Evolutionary conservation across 2,797 vertebrate species (phyloP).

Genomic region (Okamejei kenojei): DNA sequence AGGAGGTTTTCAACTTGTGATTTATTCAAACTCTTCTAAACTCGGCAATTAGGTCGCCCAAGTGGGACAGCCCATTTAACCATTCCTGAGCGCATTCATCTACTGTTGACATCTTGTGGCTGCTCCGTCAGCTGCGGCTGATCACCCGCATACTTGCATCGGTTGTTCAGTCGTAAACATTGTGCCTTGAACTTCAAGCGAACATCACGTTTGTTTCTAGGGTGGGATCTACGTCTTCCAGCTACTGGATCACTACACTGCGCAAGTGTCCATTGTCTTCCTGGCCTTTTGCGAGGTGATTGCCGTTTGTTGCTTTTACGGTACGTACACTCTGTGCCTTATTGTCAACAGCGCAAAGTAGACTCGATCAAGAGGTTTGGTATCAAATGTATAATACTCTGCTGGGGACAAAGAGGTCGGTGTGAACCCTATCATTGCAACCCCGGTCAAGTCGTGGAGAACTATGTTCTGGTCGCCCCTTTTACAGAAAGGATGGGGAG

Average conservation of each 20-base stretch:
- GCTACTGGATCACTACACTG: constrained; percentile 70
- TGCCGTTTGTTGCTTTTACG: constrained; percentile 61
- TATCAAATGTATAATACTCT: not conserved
- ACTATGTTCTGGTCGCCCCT: not conserved
- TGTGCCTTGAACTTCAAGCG: not conserved
- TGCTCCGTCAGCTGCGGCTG: not conserved
- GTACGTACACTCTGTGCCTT: constrained; percentile 47
- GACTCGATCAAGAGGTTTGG: not conserved
- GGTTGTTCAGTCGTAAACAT: not conserved
- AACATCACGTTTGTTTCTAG: constrained; percentile 46
- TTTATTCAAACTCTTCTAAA: too few species aligned
- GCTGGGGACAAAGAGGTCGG: not conserved
- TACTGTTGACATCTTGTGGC: not conserved
- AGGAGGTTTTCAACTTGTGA: too few species aligned
- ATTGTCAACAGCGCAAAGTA: not conserved
- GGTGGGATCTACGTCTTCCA: constrained; percentile 69
- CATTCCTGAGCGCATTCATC: not conserved
- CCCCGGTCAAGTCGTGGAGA: not conserved
- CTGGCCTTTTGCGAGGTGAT: constrained; percentile 66
- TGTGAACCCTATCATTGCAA: not conserved
- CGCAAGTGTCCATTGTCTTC: constrained; percentile 67
- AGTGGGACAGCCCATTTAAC: too few species aligned
- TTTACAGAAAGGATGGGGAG: too few species aligned
- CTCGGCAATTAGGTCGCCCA: too few species aligned
- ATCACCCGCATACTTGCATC: not conserved